Base-by-base conservation (phyloP, 2,888 invertebrate genomes). In the Lepidonotus clava region DNA sequence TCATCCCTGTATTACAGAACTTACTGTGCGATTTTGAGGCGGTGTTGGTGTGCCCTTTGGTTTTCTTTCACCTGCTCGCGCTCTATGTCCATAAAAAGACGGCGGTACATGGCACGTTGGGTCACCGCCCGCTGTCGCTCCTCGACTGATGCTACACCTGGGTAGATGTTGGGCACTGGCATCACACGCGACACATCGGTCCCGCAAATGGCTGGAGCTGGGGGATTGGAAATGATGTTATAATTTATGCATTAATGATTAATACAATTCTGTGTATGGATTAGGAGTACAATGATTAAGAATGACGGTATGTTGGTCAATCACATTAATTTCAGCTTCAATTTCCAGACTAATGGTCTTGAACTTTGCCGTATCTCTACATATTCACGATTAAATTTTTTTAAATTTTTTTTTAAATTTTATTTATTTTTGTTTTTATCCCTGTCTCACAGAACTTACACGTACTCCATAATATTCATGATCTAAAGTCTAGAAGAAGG, bases 61-160 rank as follows among this genome's bases (percentile, higher is more conserved):
- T 92, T 92, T 86, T 93, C 93, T 87, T 93, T 93, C n/a, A 93
- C 93, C 83, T 93, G 92, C 88, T 93, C 93, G 66, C 93, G 87
- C 87, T 94, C 94, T 14, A 93, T 91, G 88, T 94, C 93, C 93
- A 93, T 94, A 87, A 93, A 94, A 28, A 93, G 90, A 14, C 93
- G 89, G 32, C 93, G 89, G 87, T 92, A 93, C 86, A 92, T 90
- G 6, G 92, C 92, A 38, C 92, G 91, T 87, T 94, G 93, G 38
- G 89, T 89, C 83, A 89, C 89, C 71, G 91, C 91, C 21, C 91
- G 89, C 32, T 89, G 88, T 34, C 91, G 90, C 83, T 91, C 91
- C 84, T 92, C 92, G 85, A 91, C 91, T 38, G 88, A 87, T 51
- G 89, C 88, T 0, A 92, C 92, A 1, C 92, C 92, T 6, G 91